These are phyloP conservation scores for Acromyrmex echinatior DNA, from an alignment of 1,140 invertebrate species.

Conservation along the genomic window DNA sequence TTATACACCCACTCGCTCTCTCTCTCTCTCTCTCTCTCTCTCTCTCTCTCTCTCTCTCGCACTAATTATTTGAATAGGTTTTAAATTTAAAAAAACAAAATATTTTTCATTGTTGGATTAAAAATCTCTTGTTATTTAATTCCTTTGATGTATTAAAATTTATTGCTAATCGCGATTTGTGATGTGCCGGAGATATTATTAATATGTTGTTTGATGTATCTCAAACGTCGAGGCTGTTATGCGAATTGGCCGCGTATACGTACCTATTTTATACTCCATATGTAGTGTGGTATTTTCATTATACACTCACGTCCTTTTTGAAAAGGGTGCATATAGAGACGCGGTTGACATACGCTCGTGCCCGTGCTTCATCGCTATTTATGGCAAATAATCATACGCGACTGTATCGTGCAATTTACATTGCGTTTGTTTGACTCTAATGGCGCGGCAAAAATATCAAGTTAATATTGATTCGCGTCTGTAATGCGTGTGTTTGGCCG, in stretches of 20 bases:
- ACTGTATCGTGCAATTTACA: conserved; percentile 73
- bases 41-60: background rate
- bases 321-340: conserved; percentile 57
- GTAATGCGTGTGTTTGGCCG: conserved; percentile 38
- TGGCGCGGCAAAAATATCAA: conserved; percentile 66
- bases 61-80: conserved; percentile 3
- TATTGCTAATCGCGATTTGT: background rate
- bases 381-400: conserved; percentile 76
- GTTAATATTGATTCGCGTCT: conserved; percentile 63
- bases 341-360: conserved; percentile 67
- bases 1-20: background rate
- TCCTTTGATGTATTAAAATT: background rate
- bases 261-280: conserved; percentile 66
- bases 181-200: conserved; percentile 33
- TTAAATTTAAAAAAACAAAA: background rate
- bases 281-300: conserved; percentile 66
- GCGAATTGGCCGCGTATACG: conserved; percentile 32
- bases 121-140: background rate
- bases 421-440: conserved; percentile 74
- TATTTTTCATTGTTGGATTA: background rate
- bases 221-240: conserved; percentile 26
- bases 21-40: background rate
- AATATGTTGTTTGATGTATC: conserved; percentile 57
- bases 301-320: conserved; percentile 68
- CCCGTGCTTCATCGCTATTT: conserved; percentile 68